Base-by-base conservation (phyloP, 2,797 vertebrate species). In the Melanotaenia boesemani region DNA sequence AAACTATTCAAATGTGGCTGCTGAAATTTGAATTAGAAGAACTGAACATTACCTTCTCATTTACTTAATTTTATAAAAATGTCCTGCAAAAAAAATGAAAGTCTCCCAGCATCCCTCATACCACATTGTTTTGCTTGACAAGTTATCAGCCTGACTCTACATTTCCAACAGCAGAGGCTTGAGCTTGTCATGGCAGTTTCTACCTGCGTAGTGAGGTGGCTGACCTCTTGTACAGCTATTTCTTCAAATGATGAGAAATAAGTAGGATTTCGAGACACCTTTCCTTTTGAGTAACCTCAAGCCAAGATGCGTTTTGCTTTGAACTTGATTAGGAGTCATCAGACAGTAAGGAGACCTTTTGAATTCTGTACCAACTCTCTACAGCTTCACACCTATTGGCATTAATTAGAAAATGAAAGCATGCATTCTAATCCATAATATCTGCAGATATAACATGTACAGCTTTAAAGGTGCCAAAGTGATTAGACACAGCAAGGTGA, bases 291-390 rank as follows among this genome's bases (percentile, higher is more conserved):
- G 52, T 84, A 69, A 68, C 79, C 69, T 37, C 36, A 6, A 36
- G 50, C 44, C 55, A 64, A 63, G 62, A 70, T 26, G 39, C 44
- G 39, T 67, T 76, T 75, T 62, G 34, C 71, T 70, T 76, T 76
- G 59, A 80, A 57, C 28, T 65, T 79, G 70, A 85, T 80, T 79
- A 73, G 58, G 52, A 76, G 71, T 56, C 67, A 54, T 65, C 67
- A 18, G 70, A 72, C 67, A 65, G 34, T 1, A 24, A 59, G 62
- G 62, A 6, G 68, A 68, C 0, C 60, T 60, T 84, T 77, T 69
- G 34, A 74, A 67, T 72, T 77, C 34, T 50, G 16, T 26, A 50
- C 37, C 36, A 2, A 6, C 32, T 72, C 28, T 44, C 58, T 70
- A 22, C 30, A 50, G n/a, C 12, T 32, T 55, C 48, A 59, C 34